Base-by-base conservation (phyloP, 2,113 vertebrate species). In the Pseudolaguvia tuberculata region DNA sequence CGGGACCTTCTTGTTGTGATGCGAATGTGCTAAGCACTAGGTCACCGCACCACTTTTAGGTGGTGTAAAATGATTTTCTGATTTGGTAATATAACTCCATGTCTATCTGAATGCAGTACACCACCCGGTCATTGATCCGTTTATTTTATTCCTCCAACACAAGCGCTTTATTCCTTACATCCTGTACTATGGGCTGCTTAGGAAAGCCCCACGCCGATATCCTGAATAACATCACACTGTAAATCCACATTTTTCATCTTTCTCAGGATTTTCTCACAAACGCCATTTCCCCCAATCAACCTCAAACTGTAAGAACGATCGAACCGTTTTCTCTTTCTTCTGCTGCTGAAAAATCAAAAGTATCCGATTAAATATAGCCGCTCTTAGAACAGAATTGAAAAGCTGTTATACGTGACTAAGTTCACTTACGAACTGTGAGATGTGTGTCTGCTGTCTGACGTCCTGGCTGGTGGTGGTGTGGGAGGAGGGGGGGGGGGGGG, bases 251-350 rank as follows among this genome's bases (percentile, higher is more conserved):
- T 70, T 61, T 58, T 20, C 31, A 50, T 48, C 27, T 2, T 47
- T 35, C 56, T 5, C 47, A 12, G n/a, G 31, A 39, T 53, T 74
- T 63, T 75, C 57, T 31, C 10, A 6, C 4, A 12, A 27, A 53
- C 18, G 18, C 59, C 11, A 48, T 69, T 72, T 70, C 80, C 72
- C 70, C 70, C n/a, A n/a, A 77, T 73, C 50, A 82, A 71, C 77
- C 56, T 21, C 2, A 39, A 76, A 76, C 62, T 70, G 53, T 23
- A 3, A 1, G 50, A 61, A 8, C 50, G 23, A 14, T 29, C 48
- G 45, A 56, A 21, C 65, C 23, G 31, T 52, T 58, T 15, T 25
- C 21, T 52, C 53, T 21, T 12, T 11, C 52, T n/a, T n/a, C 11
- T 51, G 57, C 18, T 72, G 47, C 55, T 72, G 45, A 21, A 73